phyloP scores from a whole-genome alignment of 2,797 vertebrate species.

The Heterohyrax brucei region DNA sequence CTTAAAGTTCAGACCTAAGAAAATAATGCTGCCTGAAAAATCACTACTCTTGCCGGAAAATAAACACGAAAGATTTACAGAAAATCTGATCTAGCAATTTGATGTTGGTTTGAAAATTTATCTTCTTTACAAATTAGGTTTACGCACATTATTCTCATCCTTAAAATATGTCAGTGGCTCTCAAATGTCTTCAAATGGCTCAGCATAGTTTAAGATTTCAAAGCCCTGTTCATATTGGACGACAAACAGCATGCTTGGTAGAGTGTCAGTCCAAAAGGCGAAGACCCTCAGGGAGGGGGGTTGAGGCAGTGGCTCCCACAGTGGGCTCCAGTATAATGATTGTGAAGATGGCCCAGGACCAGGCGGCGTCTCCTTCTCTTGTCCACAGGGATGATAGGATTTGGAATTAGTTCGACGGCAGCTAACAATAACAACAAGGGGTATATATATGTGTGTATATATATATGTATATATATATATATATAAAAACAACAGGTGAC shows the following conservation, averaged over 20 bases:
- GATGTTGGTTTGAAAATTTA: slow-evolving; percentile 96
- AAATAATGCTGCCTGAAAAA: slow-evolving; percentile 94
- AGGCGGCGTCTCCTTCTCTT: too few relatives aligned
- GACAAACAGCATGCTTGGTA: too few relatives aligned
- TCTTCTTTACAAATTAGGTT: slow-evolving; percentile 14
- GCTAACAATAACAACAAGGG: too few relatives aligned
- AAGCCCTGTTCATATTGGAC: neutral
- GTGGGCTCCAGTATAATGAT: too few relatives aligned
- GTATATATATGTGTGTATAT: too few relatives aligned
- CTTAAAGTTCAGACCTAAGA: slow-evolving; percentile 94
- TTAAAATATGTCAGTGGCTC: neutral
- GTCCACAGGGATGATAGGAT: too few relatives aligned
- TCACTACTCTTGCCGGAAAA: slow-evolving; percentile 94
- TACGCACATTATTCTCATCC: neutral
- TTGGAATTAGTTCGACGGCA: too few relatives aligned
- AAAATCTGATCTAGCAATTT: slow-evolving; percentile 94
- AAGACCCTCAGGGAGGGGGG: too few relatives aligned
- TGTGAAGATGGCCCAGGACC: too few relatives aligned
- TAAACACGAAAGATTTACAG: slow-evolving; percentile 94
- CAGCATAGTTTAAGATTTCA: neutral
- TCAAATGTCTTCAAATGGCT: neutral
- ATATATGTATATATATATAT: too few relatives aligned
- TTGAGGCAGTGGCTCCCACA: too few relatives aligned
- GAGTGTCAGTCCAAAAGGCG: too few relatives aligned
- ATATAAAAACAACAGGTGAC: neutral